A percentile compares a stretch with the other conserved stretches of the same genome.
phyloP scores from a whole-genome alignment of 2,888 invertebrate species.

The Drosophila silvestris region DNA sequence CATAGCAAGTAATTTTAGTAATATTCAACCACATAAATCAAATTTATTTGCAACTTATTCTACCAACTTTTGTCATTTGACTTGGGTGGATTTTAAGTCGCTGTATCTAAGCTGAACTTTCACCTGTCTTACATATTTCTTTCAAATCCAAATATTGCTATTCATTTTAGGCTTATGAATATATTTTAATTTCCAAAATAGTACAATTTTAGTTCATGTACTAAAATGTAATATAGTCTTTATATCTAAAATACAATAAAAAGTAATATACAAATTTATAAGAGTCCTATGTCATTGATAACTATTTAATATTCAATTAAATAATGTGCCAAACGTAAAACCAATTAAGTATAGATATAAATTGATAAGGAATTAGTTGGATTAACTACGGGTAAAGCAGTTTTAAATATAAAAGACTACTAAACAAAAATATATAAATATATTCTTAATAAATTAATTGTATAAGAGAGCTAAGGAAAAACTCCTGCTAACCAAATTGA shows the following conservation, averaged over 20 bases:
- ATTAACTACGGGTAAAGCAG: no score
- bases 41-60: neutral
- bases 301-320: neutral
- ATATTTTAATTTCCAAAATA: neutral
- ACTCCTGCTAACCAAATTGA: neutral
- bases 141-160: neutral
- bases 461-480: neutral
- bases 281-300: neutral
- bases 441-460: neutral
- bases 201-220: neutral
- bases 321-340: neutral
- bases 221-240: neutral
- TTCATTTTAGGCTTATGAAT: neutral
- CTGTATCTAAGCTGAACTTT: neutral
- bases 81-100: neutral
- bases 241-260: neutral
- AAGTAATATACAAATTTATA: neutral
- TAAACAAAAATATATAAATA: neutral
- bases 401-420: no score
- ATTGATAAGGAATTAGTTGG: no score
- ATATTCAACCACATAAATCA: neutral
- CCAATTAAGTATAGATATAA: neutral
- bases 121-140: neutral
- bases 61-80: neutral
- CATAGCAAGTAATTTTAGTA: neutral